These are phyloP conservation scores for Amblyraja radiata DNA, from an alignment of 2,797 vertebrate genomes.

Conservation along the genomic window DNA sequence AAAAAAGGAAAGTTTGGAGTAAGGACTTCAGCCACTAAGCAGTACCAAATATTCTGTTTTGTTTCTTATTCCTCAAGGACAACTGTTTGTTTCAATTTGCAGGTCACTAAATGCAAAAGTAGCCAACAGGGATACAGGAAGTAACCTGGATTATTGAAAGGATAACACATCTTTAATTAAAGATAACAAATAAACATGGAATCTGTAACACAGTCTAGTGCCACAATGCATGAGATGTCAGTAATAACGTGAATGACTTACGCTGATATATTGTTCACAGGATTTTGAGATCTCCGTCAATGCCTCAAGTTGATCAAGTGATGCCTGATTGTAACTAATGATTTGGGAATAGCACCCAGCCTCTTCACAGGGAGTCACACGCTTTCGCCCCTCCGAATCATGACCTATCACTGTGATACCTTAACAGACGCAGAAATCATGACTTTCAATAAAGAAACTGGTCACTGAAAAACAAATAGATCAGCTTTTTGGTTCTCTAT, in stretches of 20 bases:
- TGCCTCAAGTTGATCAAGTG: constrained; percentile 41
- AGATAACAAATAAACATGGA: background rate
- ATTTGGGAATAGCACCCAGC: constrained; percentile 44
- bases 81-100: background rate
- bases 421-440: constrained; percentile 18
- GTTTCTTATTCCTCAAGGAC: background rate
- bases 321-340: constrained; percentile 42
- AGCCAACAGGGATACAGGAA: background rate
- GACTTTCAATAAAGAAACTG: background rate
- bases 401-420: constrained; percentile 44
- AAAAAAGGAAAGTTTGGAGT: background rate
- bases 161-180: background rate
- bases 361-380: constrained; percentile 41
- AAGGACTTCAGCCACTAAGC: background rate
- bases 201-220: background rate
- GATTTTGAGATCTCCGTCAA: constrained; percentile 39
- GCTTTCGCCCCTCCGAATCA: constrained; percentile 41
- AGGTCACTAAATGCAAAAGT: background rate
- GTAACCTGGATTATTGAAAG: background rate
- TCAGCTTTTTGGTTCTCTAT: background rate
- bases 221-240: background rate
- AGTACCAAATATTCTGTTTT: background rate
- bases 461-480: background rate
- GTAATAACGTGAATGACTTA: constrained; percentile 30
- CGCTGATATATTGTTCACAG: constrained; percentile 43